Base-by-base conservation (phyloP, 1,140 invertebrate species). In the Tenebrio molitor region DNA sequence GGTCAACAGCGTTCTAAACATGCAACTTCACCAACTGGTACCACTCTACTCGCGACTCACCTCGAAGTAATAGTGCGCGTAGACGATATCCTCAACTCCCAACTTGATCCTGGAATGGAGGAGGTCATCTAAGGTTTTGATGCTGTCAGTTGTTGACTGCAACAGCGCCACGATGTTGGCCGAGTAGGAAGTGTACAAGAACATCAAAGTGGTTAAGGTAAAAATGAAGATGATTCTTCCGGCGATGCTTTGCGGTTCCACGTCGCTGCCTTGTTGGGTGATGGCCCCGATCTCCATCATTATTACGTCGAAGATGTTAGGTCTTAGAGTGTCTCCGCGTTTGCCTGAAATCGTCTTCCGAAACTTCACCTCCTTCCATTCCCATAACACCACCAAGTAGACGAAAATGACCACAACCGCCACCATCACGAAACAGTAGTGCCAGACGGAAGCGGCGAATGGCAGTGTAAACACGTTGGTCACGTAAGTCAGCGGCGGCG, bases 391-490 rank as follows among this genome's bases (percentile, higher is more conserved):
- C 14, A 77, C 76, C 0, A 79, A 12, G 21, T 76, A 77, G 6
- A 80, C 70, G 6, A 58, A 58, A 1, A 79, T 8, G 8, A 74
- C 68, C 12, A 76, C 72, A 3, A 77, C 17, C 0, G 8, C 70
- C 10, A 75, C 23, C 36, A 77, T 36, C 3, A 73, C 44, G 23
- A 74, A 71, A 65, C 74, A 74, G 19, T 33, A 21, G 33, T 75
- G 76, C 79, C 79, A 81, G 16, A 79, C 76, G 2, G 71, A 39
- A 1, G 23, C 82, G 42, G 84, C 79, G 74, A 91, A 91, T 0
- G 89, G 88, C 17, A 90, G 72, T 8, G 85, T 74, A 73, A 90
- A 91, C 25, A 91, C 82, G 76, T 91, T 90, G 58, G 84, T 87
- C 10, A 89, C 85, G 69, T 87, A 89, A 0, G 89, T 89, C 8